Percentiles rank a stretch among this genome's conserved stretches.
These are phyloP conservation scores for Tokudaia muenninki DNA, from an alignment of 2,797 vertebrate genomes.

Conservation along the genomic window DNA sequence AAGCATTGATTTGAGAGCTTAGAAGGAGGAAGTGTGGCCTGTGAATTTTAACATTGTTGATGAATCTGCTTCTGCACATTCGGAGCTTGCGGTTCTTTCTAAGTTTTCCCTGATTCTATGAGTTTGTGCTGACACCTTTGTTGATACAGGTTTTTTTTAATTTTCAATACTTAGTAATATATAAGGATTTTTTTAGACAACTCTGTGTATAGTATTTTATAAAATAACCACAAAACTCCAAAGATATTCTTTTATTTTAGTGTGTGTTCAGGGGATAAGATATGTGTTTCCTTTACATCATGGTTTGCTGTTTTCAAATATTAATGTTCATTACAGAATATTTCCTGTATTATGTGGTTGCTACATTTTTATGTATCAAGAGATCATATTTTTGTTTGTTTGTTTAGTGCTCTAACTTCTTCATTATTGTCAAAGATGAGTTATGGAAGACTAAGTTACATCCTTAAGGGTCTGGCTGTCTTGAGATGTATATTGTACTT, in stretches of 20 bases:
- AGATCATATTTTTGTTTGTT: background rate
- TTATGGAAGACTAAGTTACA: background rate
- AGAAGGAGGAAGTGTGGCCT: background rate
- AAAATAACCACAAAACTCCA: background rate
- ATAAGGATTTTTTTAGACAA: background rate
- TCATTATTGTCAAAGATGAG: background rate
- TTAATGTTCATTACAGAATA: background rate
- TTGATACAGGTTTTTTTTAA: background rate
- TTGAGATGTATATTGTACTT: background rate
- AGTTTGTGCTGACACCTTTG: background rate
- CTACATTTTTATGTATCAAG: background rate
- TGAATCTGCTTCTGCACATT: background rate
- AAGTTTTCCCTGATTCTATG: background rate
- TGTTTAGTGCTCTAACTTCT: background rate
- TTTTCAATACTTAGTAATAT: background rate
- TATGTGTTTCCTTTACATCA: background rate
- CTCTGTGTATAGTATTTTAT: background rate
- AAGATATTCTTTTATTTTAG: background rate
- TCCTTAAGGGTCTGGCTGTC: background rate
- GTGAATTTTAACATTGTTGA: background rate
- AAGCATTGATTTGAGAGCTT: background rate
- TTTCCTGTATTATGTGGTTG: background rate
- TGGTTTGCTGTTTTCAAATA: background rate
- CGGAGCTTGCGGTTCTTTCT: background rate
- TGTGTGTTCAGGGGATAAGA: background rate